Conservation (phyloP, 2,113 vertebrate genomes). For the Suncus etruscus region DNA sequence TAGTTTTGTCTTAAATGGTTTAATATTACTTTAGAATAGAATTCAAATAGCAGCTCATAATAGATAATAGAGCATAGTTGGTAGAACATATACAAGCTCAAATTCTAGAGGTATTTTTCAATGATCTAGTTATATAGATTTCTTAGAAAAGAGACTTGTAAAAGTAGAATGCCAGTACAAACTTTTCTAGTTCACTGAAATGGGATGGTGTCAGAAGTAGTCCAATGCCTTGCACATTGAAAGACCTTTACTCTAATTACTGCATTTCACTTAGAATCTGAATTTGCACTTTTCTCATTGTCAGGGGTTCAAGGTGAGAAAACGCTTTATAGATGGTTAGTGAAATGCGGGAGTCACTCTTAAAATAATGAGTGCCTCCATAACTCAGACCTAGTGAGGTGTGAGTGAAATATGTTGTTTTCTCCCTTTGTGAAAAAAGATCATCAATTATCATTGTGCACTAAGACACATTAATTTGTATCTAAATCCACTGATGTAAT, state of each 20-base stretch:
- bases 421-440: constrained; percentile 71
- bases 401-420: constrained; percentile 57
- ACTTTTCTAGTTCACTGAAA: not conserved
- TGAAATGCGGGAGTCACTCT: constrained; percentile 47
- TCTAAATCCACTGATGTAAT: not conserved
- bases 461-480: constrained; percentile 28
- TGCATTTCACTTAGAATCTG: not conserved
- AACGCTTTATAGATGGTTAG: constrained; percentile 32
- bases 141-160: constrained; percentile 37
- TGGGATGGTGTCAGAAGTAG: not conserved
- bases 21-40: constrained; percentile 78
- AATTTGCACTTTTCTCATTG: constrained; percentile 27
- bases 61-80: constrained; percentile 62
- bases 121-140: constrained; percentile 49
- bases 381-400: constrained; percentile 58
- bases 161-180: not conserved
- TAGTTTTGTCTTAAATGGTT: constrained; percentile 77
- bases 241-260: not conserved
- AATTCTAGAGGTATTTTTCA: constrained; percentile 65
- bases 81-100: constrained; percentile 67
- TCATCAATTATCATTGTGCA: constrained; percentile 38
- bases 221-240: not conserved
- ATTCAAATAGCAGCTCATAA: constrained; percentile 71
- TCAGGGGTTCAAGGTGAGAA: constrained; percentile 65
- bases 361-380: constrained; percentile 69